Percentiles rank a stretch among this genome's conserved stretches.
These are phyloP conservation scores for Perognathus longimembris DNA, from an alignment of 2,113 vertebrate species.

Conservation along the genomic window DNA sequence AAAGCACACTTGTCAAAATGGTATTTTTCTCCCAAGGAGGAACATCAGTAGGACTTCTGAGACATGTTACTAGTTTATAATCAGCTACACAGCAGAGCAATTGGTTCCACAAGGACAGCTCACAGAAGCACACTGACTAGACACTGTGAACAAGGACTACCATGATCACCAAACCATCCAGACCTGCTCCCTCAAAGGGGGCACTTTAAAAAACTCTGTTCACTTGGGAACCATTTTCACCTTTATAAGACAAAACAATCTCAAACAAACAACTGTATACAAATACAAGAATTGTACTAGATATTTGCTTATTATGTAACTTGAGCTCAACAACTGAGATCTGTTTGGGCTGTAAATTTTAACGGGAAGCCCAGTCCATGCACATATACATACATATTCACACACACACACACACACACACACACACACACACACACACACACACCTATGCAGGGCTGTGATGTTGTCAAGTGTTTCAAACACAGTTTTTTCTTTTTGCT, in stretches of 20 bases:
- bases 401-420: too few species aligned
- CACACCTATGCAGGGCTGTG: conserved; percentile 64
- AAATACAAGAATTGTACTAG: conserved; percentile 68
- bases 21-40: conserved; percentile 83
- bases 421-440: too few species aligned
- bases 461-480: conserved; percentile 73
- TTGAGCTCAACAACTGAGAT: conserved; percentile 74
- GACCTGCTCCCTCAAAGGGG: conserved; percentile 72
- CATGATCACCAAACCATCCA: conserved; percentile 76
- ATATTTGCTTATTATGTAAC: conserved; percentile 75
- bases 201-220: conserved; percentile 76
- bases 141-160: conserved; percentile 78
- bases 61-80: conserved; percentile 85
- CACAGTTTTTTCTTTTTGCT: conserved; percentile 67
- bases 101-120: conserved; percentile 85
- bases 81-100: conserved; percentile 87
- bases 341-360: conserved; percentile 77
- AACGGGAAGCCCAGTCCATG: conserved; percentile 77
- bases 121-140: conserved; percentile 86
- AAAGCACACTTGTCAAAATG: conserved; percentile 88
- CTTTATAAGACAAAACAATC: conserved; percentile 71
- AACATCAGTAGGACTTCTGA: conserved; percentile 86
- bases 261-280: conserved; percentile 51
- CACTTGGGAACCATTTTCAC: conserved; percentile 83
- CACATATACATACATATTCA: conserved; percentile 81